Evolutionary conservation across 2,888 invertebrate genomes (phyloP).

Genomic region (Drosophila testacea): DNA sequence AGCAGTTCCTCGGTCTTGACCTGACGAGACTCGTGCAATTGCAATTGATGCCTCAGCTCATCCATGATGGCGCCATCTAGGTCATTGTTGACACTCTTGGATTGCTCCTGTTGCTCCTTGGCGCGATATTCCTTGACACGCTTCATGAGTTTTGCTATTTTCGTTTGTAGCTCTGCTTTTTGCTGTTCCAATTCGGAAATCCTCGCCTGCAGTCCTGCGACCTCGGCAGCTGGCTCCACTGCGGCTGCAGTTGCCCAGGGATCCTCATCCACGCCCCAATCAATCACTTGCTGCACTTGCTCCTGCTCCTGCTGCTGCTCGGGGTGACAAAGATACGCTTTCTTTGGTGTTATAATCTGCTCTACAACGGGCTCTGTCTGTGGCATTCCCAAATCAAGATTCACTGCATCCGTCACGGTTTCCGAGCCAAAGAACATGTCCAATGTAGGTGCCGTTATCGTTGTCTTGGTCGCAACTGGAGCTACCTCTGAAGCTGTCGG

Average conservation of each 20-base stretch:
- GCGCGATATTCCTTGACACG: constrained; percentile 93
- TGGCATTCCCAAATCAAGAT: constrained; percentile 46
- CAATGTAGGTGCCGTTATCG: constrained; percentile 62
- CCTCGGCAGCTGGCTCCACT: constrained; percentile 54
- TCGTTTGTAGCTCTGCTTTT: constrained; percentile 88
- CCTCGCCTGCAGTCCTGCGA: constrained; percentile 69
- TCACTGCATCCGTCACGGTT: constrained; percentile 21
- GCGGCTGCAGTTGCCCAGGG: constrained; percentile 87
- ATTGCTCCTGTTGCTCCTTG: constrained; percentile 69
- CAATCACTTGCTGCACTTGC: constrained; percentile 35
- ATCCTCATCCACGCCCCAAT: constrained; percentile 85
- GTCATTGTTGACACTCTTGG: constrained; percentile 82
- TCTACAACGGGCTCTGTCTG: constrained; percentile 80
- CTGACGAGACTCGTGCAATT: constrained; percentile 88
- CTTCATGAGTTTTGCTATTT: constrained; percentile 91
- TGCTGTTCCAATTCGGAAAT: constrained; percentile 88
- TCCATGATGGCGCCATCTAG: constrained; percentile 92
- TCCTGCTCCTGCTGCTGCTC: constrained; percentile 32
- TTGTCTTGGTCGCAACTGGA: background rate
- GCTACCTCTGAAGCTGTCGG: constrained; percentile 15
- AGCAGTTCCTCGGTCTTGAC: constrained; percentile 87
- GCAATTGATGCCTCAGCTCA: constrained; percentile 90
- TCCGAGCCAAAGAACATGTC: constrained; percentile 83
- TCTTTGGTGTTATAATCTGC: constrained; percentile 86
- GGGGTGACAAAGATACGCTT: constrained; percentile 86